These are phyloP conservation scores for Proisotoma minuta DNA, from an alignment of 2,888 invertebrate genomes.

Conservation along the genomic window DNA sequence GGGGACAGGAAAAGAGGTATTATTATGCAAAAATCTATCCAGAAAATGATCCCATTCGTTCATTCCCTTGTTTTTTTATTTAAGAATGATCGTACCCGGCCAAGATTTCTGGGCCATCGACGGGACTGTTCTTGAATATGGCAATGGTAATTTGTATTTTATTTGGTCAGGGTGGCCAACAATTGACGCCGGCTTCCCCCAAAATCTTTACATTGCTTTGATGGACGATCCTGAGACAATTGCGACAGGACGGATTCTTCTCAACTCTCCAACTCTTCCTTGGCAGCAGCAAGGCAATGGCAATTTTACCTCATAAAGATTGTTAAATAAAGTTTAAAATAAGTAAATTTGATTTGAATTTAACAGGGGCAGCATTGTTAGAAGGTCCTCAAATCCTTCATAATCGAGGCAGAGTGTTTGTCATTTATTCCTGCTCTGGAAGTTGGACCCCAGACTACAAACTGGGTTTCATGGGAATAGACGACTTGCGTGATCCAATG, in stretches of 20 bases:
- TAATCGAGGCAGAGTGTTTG: conserved; percentile 36
- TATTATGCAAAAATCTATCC: neutral
- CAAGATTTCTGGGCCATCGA: conserved; percentile 41
- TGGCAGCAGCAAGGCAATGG: conserved; percentile 42
- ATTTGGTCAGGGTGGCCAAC: conserved; percentile 42
- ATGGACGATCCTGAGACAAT: conserved; percentile 41
- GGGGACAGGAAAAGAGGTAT: conserved; percentile 33
- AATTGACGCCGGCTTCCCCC: conserved; percentile 37
- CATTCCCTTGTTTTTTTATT: too few relatives aligned
- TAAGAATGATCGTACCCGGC: conserved; percentile 33
- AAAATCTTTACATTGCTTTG: conserved; percentile 45
- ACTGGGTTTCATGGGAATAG: conserved; percentile 44
- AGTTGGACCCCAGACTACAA: conserved; percentile 45
- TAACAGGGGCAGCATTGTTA: conserved; percentile 26
- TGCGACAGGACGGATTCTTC: conserved; percentile 30
- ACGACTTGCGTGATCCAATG: conserved; percentile 37
- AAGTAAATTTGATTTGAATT: too few relatives aligned
- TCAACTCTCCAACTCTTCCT: conserved; percentile 23
- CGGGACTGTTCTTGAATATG: conserved; percentile 32
- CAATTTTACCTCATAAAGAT: conserved; percentile 14
- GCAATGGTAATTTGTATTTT: conserved; percentile 37
- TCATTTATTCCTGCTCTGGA: conserved; percentile 40
- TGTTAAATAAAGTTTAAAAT: neutral
- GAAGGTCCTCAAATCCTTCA: conserved; percentile 44
- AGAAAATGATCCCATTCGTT: too few relatives aligned